Percentiles rank a stretch among this genome's conserved stretches.
Evolutionary conservation across 1,140 invertebrate species (phyloP).

Genomic region (Brachionus calyciflorus): DNA sequence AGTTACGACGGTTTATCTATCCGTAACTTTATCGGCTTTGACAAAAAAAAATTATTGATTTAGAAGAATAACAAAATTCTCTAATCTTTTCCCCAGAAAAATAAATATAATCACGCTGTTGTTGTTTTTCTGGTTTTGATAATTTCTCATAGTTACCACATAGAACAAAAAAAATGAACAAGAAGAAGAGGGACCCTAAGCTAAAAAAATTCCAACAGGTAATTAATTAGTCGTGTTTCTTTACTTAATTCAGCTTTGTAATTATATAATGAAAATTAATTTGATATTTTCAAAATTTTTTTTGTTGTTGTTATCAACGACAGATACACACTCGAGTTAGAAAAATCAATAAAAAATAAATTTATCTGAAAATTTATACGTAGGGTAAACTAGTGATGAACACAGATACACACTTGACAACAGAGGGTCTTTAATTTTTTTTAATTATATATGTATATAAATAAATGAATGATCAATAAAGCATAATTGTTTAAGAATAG

Average conservation of each 20-base stretch:
- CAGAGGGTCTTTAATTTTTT: neutral
- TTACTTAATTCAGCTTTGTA: slow-evolving; percentile 11
- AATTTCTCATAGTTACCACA: slow-evolving; percentile 22
- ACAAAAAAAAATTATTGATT: slow-evolving; percentile 34
- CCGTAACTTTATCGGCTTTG: neutral
- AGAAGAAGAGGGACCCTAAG: neutral
- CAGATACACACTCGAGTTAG: neutral
- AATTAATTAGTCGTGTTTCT: slow-evolving; percentile 35
- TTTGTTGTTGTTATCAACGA: no score
- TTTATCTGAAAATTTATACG: neutral
- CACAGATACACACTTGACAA: slow-evolving; percentile 18
- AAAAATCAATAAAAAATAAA: neutral
- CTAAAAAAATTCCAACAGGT: neutral
- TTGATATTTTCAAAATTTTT: slow-evolving; percentile 43
- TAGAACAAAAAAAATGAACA: neutral
- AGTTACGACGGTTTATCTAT: neutral
- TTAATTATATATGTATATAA: no score
- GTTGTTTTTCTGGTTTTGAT: neutral
- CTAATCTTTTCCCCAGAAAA: neutral
- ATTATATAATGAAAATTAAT: slow-evolving; percentile 40
- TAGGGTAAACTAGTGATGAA: neutral
- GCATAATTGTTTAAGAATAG: no score
- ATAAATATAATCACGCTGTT: neutral
- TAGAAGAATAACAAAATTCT: no score
- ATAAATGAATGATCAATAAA: slow-evolving; percentile 14